A percentile compares a stretch with the other conserved stretches of the same genome.
phyloP scores from a whole-genome alignment of 2,888 invertebrate genomes.

The Deilephila elpenor region DNA sequence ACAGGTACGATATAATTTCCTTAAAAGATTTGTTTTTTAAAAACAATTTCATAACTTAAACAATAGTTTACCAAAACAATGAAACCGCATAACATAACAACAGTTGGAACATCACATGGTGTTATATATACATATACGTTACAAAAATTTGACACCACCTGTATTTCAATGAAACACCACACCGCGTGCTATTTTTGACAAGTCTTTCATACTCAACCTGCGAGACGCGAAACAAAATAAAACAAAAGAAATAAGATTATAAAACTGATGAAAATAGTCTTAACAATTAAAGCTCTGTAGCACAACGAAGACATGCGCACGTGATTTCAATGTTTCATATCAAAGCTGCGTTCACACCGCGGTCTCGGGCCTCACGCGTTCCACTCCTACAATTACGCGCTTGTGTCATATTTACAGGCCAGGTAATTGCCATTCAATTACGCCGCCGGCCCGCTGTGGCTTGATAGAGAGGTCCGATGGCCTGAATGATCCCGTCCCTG shows the following conservation, averaged over 20 bases:
- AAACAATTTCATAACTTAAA: background rate
- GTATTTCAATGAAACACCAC: constrained; percentile 49
- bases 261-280: background rate
- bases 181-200: constrained; percentile 34
- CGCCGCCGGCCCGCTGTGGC: constrained; percentile 72
- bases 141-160: constrained; percentile 48
- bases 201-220: background rate
- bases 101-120: constrained; percentile 37
- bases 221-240: constrained; percentile 6
- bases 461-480: constrained; percentile 57
- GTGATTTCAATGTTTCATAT: constrained; percentile 78
- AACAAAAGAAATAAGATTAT: background rate
- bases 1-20: no score
- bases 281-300: constrained; percentile 3
- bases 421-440: constrained; percentile 86
- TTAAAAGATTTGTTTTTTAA: no score
- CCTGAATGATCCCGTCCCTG: constrained; percentile 53
- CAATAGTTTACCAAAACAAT: background rate
- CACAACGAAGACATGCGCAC: constrained; percentile 51
- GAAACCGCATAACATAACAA: constrained; percentile 37
- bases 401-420: constrained; percentile 85
- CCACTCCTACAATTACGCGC: constrained; percentile 83
- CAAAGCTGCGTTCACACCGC: constrained; percentile 70
- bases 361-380: constrained; percentile 75
- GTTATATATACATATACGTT: constrained; percentile 27